Conservation (phyloP, 2,888 invertebrate genomes). For the Stenodema calcarata region DNA sequence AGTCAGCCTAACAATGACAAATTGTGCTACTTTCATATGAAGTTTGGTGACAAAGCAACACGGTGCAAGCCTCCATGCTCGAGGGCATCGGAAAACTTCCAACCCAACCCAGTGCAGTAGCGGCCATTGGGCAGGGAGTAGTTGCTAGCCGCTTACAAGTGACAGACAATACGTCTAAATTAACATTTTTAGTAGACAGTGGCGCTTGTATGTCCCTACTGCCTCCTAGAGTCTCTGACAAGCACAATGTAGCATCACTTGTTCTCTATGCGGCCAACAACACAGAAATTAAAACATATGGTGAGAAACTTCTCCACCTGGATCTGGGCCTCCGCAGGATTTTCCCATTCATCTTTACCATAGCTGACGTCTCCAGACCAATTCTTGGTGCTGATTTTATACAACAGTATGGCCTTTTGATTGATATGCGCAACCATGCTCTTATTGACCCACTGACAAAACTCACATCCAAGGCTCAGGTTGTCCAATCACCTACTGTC, state of each 20-base stretch:
- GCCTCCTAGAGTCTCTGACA: background rate
- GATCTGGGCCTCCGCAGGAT: background rate
- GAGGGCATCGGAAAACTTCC: too few relatives aligned
- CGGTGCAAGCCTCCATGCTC: too few relatives aligned
- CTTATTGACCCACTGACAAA: too few relatives aligned
- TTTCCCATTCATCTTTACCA: constrained; percentile 30
- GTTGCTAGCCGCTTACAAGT: constrained; percentile 1
- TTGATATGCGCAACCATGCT: background rate
- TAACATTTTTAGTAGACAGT: constrained; percentile 46
- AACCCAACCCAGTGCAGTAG: too few relatives aligned
- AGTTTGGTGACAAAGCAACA: too few relatives aligned
- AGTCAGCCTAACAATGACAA: too few relatives aligned
- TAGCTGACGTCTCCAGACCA: constrained; percentile 31
- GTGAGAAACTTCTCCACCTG: background rate
- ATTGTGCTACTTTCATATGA: too few relatives aligned
- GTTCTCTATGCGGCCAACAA: constrained; percentile 57
- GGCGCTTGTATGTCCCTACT: constrained; percentile 51
- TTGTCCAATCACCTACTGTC: too few relatives aligned
- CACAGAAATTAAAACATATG: constrained; percentile 52
- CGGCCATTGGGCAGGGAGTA: too few relatives aligned
- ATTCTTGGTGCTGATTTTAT: constrained; percentile 44
- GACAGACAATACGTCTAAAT: background rate
- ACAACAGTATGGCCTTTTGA: background rate
- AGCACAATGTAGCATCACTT: background rate
- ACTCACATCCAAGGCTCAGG: too few relatives aligned